Evolutionary conservation across 2,888 invertebrate species (phyloP), one percentile per base, ranked within the genome.

Genomic region (Spodoptera picta): DNA sequence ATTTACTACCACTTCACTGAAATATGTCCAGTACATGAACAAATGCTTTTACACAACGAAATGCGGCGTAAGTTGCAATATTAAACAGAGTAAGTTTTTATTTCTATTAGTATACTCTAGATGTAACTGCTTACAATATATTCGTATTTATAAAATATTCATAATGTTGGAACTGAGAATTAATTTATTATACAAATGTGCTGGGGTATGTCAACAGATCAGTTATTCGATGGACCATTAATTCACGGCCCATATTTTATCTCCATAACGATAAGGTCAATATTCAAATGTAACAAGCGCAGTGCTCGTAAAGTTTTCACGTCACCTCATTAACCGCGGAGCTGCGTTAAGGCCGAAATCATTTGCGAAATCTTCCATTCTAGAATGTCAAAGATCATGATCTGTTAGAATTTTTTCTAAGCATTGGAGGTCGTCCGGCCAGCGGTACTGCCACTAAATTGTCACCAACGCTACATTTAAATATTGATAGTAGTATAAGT

Each of bases 391-490:
- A 74, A 72, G 72, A 75, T 73, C 69, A 63, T 60, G 67, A 68
- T 69, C 57, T 70, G 53, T 80, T 57, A 56, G 19, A 55, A 70
- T 70, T 42, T 59, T 69, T 58, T 54, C 23, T 45, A 57, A 47
- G 44, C 5, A 14, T 59, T 27, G 44, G 75, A 82, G 73, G 54
- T 65, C 66, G 65, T 24, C 56, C 65, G 69, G 71, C 69, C 64
- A 83, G 77, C 80, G 79, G 82, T 85, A 86, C 82, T 76, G 52
- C 64, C 62, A 58, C 66, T 80, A 83, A 82, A 83, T 85, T 87
- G 89, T 90, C 87, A 84, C 88, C 77, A 87, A 88, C 87, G 78
- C 87, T 88, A 89, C 86, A 92, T 92, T 91, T 87, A 66, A 89
- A 90, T 90, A 91, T 91, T 87, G 90, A 89, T 90, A 88, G 88